phyloP scores from a whole-genome alignment of 2,797 vertebrate genomes.

The Parambassis ranga region DNA sequence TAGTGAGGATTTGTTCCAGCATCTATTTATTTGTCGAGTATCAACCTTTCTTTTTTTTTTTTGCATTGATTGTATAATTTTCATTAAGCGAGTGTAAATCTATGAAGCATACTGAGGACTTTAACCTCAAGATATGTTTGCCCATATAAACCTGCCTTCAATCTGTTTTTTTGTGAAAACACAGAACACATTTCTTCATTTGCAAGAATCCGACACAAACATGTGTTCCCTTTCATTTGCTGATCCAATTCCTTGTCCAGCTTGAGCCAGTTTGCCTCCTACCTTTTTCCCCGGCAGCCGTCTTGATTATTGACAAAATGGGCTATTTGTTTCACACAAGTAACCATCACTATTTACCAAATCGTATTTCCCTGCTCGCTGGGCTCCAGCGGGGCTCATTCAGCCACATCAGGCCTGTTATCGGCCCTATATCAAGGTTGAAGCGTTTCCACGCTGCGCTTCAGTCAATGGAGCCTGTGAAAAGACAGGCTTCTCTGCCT shows the following conservation, averaged over 20 bases:
- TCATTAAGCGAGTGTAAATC: too few species aligned
- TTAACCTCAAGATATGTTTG: neutral
- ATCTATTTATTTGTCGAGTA: too few species aligned
- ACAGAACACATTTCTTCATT: neutral
- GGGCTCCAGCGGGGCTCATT: slow-evolving; percentile 40
- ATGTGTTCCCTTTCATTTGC: neutral
- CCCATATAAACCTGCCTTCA: neutral
- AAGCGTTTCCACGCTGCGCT: slow-evolving; percentile 56
- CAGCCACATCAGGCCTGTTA: slow-evolving; percentile 60
- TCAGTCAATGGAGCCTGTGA: slow-evolving; percentile 67
- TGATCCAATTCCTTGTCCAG: slow-evolving; percentile 13
- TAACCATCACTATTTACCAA: slow-evolving; percentile 56
- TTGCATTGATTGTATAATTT: too few species aligned
- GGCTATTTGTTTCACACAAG: slow-evolving; percentile 54
- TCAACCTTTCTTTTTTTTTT: too few species aligned
- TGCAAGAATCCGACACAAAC: neutral
- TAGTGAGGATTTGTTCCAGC: too few species aligned
- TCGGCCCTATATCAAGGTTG: slow-evolving; percentile 47
- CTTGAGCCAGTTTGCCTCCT: neutral
- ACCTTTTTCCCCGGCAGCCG: slow-evolving; percentile 9
- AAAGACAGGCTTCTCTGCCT: slow-evolving; percentile 63
- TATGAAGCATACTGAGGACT: neutral
- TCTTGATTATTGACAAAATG: slow-evolving; percentile 52
- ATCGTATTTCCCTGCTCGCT: slow-evolving; percentile 41
- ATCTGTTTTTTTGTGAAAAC: neutral